Conservation (phyloP, 1,140 invertebrate species). For the Heterodera schachtii region DNA sequence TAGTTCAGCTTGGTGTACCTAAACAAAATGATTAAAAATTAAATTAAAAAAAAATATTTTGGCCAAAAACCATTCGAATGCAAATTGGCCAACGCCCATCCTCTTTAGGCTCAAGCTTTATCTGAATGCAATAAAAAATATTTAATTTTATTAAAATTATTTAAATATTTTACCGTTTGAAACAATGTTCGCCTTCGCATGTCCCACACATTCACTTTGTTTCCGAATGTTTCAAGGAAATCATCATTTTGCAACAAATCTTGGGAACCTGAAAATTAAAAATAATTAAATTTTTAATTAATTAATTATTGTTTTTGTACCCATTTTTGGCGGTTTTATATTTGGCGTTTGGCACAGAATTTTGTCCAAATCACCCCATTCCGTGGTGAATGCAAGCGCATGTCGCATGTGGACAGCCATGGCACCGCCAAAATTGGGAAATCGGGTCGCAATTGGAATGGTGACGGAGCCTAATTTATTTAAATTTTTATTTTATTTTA, state of each 20-base stretch:
- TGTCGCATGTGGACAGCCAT: slow-evolving; percentile 90
- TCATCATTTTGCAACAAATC: neutral
- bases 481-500: neutral
- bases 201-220: slow-evolving; percentile 51
- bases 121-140: neutral
- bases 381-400: slow-evolving; percentile 83
- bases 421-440: slow-evolving; percentile 66
- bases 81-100: slow-evolving; percentile 48
- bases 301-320: neutral
- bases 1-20: slow-evolving; percentile 45
- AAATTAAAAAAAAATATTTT: neutral
- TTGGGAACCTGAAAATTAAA: neutral
- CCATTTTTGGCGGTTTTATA: slow-evolving; percentile 18
- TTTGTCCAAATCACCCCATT: slow-evolving; percentile 82
- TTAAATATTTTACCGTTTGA: slow-evolving; percentile 27
- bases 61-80: slow-evolving; percentile 37
- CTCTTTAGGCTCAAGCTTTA: slow-evolving; percentile 16
- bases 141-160: neutral
- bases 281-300: neutral
- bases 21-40: no score
- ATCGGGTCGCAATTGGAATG: neutral
- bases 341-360: slow-evolving; percentile 12
- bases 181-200: slow-evolving; percentile 30
- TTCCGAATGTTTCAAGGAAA: slow-evolving; percentile 34
- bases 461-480: neutral